These are phyloP conservation scores for Phaedon cochleariae DNA, from an alignment of 2,888 invertebrate species.

Conservation along the genomic window DNA sequence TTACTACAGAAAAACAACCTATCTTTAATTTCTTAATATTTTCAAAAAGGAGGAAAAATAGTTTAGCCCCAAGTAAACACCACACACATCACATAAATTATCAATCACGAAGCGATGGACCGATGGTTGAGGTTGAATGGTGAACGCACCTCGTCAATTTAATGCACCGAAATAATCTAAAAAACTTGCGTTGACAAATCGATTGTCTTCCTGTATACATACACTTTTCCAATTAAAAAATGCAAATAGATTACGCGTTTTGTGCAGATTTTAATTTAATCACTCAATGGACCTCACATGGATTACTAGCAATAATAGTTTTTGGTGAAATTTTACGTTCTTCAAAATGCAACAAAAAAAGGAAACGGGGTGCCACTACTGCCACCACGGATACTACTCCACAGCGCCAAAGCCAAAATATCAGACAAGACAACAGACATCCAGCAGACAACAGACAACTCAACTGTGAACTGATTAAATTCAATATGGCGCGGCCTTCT, in stretches of 20 bases:
- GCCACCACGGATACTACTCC: no score
- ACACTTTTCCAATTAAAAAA: slow-evolving; percentile 47
- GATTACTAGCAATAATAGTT: neutral
- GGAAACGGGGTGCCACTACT: neutral
- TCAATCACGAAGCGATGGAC: slow-evolving; percentile 55
- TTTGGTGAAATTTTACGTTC: neutral
- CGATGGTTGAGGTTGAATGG: no score
- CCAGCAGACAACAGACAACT: slow-evolving; percentile 61
- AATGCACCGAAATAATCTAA: slow-evolving; percentile 65
- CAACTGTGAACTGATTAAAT: slow-evolving; percentile 61
- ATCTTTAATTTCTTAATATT: no score
- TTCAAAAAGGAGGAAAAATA: no score
- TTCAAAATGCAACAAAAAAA: neutral
- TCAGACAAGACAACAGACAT: no score
- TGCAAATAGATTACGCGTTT: slow-evolving; percentile 15
- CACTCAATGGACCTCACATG: neutral
- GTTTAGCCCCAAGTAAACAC: no score
- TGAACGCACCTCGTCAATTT: slow-evolving; percentile 66
- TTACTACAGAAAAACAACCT: no score
- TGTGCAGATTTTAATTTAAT: neutral
- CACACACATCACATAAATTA: slow-evolving; percentile 12
- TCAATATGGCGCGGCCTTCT: slow-evolving; percentile 68
- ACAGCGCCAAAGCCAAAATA: neutral
- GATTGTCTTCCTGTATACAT: slow-evolving; percentile 62
- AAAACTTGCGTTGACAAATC: slow-evolving; percentile 67